phyloP scores from a whole-genome alignment of 2,888 invertebrate genomes.

The Oligia fasciuncula region DNA sequence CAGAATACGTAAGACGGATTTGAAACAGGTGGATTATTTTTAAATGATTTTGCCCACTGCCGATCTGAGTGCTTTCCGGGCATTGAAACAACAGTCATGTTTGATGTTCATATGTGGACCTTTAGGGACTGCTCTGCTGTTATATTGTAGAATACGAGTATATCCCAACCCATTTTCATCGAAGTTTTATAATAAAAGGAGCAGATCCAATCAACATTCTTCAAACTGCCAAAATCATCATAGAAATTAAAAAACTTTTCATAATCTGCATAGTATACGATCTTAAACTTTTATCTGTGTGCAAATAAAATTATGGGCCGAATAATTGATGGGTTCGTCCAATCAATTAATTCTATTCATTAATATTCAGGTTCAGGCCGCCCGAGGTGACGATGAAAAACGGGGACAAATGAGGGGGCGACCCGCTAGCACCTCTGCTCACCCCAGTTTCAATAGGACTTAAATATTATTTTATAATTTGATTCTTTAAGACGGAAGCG shows the following conservation, averaged over 20 bases:
- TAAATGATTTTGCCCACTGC: not conserved
- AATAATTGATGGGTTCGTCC: slow-evolving; percentile 75
- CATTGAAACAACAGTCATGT: not conserved
- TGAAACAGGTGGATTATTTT: slow-evolving; percentile 3
- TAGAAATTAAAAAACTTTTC: slow-evolving; percentile 62
- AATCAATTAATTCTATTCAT: slow-evolving; percentile 75
- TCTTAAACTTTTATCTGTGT: slow-evolving; percentile 63
- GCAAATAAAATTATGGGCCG: slow-evolving; percentile 73
- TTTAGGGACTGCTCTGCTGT: too few relatives aligned
- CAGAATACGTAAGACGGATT: slow-evolving; percentile 16
- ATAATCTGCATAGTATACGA: slow-evolving; percentile 66
- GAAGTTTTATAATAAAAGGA: slow-evolving; percentile 28
- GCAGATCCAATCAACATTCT: slow-evolving; percentile 44
- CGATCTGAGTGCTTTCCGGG: not conserved
- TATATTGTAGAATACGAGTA: not conserved
- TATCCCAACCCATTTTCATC: not conserved
- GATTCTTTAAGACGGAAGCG: slow-evolving; percentile 40
- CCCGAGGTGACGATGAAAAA: slow-evolving; percentile 66
- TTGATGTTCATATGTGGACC: not conserved
- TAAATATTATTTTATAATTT: slow-evolving; percentile 66
- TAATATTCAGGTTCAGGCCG: slow-evolving; percentile 75
- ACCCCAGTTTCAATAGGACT: slow-evolving; percentile 55
- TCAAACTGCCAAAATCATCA: slow-evolving; percentile 49
- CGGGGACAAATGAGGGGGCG: slow-evolving; percentile 56
- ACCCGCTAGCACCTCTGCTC: slow-evolving; percentile 35